Conservation (phyloP, 2,113 vertebrate genomes). For the Malurus alboscapulatus region DNA sequence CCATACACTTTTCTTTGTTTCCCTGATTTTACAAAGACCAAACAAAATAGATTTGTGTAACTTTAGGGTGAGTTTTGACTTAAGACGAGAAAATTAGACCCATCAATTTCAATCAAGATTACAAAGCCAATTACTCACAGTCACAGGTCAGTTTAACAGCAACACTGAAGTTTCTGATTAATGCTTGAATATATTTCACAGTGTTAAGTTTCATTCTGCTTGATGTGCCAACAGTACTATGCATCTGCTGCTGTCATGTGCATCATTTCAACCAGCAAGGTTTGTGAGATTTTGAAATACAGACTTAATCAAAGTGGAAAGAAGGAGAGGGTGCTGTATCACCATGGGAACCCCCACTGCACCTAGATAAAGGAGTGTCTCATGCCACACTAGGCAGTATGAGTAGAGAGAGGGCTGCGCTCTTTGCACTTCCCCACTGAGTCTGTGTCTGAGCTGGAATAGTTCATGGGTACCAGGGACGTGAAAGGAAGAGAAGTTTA, state of each 20-base stretch:
- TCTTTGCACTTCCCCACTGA: fast-evolving
- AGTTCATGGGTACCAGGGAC: fast-evolving
- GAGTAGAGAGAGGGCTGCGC: neutral
- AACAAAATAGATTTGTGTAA: slow-evolving; percentile 58
- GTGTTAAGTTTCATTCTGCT: slow-evolving; percentile 6
- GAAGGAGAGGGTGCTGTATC: neutral
- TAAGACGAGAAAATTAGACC: slow-evolving; percentile 48
- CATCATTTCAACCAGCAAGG: neutral
- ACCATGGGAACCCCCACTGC: neutral
- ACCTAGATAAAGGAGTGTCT: neutral
- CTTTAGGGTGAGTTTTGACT: slow-evolving; percentile 39
- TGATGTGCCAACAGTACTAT: neutral
- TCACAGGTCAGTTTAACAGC: slow-evolving; percentile 38
- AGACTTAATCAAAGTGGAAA: neutral
- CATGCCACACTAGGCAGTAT: neutral
- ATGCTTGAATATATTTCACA: slow-evolving; percentile 7
- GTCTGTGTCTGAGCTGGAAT: neutral
- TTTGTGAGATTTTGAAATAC: neutral
- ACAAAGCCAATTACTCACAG: slow-evolving; percentile 59
- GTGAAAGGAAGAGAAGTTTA: neutral
- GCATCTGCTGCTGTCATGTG: neutral
- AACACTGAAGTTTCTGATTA: slow-evolving; percentile 27
- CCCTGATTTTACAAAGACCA: slow-evolving; percentile 19
- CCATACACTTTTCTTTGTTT: neutral
- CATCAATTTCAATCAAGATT: slow-evolving; percentile 66